Evolutionary conservation across 2,797 vertebrate species (phyloP), one percentile per base, ranked within the genome.

Genomic region (Amphiprion clarkii): DNA sequence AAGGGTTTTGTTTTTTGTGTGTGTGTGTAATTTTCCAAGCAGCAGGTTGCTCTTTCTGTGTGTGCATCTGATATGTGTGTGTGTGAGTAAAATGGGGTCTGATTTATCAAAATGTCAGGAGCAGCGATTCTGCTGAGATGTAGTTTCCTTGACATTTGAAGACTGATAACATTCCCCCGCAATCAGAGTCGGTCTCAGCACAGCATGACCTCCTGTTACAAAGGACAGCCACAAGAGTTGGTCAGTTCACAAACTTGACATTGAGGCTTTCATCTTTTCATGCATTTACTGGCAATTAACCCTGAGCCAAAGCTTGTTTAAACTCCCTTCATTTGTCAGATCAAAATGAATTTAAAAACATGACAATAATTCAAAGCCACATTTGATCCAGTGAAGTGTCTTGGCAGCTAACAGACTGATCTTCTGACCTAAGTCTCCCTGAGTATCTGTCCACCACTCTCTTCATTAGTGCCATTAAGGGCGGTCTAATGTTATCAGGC

Each of bases 391-490:
- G 64, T 59, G 17, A 72, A 72, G 19, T 42, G 54, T 17, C 67
- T 63, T 29, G 67, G 75, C 65, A 14, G 66, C 58, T 78, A 67
- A 82, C 67, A 83, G 51, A 73, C 68, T 82, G 59, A 27, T 56
- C 52, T 29, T 56, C 58, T 71, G 63, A 84, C 82, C 62, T 42
- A 42, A 84, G 72, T 74, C 81, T 82, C 58, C 54, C 65, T 31
- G 29, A 66, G 79, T 81, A 61, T 73, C 82, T 83, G 81, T 89
- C 88, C 79, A 63, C 76, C 74, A 39, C 84, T 88, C 92, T 92
- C 92, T 93, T 93, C 90, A 94, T 94, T 93, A 93, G 86, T 70
- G 83, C 83, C 86, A 89, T 90, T 93, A 90, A 89, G 66, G 67
- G 19, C 6, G 21, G 68, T 70, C 71, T 93, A 89, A 94, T 87